Percentiles rank a stretch among this genome's conserved stretches.
These are phyloP conservation scores for Elmis aenea DNA, from an alignment of 2,888 invertebrate species.

Conservation along the genomic window DNA sequence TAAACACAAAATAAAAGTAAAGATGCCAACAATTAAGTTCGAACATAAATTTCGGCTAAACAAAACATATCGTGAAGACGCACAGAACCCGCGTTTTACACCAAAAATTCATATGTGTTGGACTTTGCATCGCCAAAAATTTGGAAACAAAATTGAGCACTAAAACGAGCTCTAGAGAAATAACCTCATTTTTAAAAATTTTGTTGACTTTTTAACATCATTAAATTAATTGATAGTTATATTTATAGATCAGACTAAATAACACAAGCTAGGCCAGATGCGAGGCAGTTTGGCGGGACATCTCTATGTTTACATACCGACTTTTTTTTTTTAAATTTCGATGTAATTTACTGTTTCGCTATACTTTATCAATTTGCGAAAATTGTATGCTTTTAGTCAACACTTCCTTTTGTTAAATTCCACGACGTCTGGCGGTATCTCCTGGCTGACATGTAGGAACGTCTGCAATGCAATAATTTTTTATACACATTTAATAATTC, in stretches of 20 bases:
- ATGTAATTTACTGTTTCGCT: conserved; percentile 11
- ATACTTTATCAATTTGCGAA: conserved; percentile 8
- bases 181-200: conserved; percentile 39
- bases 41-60: too few species aligned
- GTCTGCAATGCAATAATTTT: too few species aligned
- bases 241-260: conserved; percentile 44
- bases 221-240: conserved; percentile 43
- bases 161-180: conserved; percentile 32
- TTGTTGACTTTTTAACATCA: conserved; percentile 39
- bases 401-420: conserved; percentile 11
- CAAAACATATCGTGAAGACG: too few species aligned
- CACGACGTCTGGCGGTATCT: too few species aligned
- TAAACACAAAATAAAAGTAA: too few species aligned
- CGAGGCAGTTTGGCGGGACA: conserved; percentile 15
- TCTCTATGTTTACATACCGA: conserved; percentile 13
- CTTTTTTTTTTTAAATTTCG: conserved; percentile 11
- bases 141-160: conserved; percentile 10
- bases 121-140: too few species aligned
- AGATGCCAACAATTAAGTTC: too few species aligned
- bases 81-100: too few species aligned
- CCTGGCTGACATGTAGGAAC: too few species aligned
- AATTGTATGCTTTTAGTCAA: conserved; percentile 8
- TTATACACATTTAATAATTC: too few species aligned
- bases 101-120: too few species aligned
- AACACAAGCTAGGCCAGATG: conserved; percentile 29